phyloP scores from a whole-genome alignment of 2,797 vertebrate species.

The Synaphobranchus kaupii region DNA sequence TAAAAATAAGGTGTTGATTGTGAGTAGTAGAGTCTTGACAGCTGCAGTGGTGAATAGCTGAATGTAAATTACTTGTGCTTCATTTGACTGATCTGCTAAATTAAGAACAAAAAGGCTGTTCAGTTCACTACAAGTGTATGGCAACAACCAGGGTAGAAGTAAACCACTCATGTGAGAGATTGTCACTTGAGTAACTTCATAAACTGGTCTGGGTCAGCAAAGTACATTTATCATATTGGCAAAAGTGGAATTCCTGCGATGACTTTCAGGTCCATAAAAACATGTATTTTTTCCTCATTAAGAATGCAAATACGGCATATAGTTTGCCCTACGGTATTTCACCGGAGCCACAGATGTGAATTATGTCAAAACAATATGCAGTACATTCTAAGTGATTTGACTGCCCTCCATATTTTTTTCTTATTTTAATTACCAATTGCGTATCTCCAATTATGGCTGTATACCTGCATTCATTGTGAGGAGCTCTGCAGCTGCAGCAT shows the following conservation, averaged over 20 bases:
- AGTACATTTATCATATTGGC: not conserved
- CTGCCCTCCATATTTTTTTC: not conserved
- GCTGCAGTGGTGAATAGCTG: not conserved
- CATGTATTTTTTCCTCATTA: not conserved
- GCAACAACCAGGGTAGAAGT: not conserved
- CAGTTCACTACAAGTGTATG: not conserved
- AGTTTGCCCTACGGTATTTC: not conserved
- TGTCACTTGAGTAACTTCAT: too few species aligned
- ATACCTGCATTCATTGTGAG: too few species aligned
- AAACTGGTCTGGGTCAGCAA: too few species aligned
- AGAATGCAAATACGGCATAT: not conserved
- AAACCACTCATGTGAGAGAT: not conserved
- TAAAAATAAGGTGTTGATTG: not conserved
- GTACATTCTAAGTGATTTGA: not conserved
- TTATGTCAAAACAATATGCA: not conserved
- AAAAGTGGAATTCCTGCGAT: not conserved
- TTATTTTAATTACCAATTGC: not conserved
- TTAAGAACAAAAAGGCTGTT: not conserved
- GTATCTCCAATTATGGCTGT: too few species aligned
- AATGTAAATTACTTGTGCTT: not conserved
- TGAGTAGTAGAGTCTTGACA: not conserved
- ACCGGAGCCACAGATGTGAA: not conserved
- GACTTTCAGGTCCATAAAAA: not conserved
- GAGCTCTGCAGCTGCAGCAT: too few species aligned
- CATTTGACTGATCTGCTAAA: not conserved